phyloP scores from a whole-genome alignment of 2,113 vertebrate species.

The Axis porcinus region DNA sequence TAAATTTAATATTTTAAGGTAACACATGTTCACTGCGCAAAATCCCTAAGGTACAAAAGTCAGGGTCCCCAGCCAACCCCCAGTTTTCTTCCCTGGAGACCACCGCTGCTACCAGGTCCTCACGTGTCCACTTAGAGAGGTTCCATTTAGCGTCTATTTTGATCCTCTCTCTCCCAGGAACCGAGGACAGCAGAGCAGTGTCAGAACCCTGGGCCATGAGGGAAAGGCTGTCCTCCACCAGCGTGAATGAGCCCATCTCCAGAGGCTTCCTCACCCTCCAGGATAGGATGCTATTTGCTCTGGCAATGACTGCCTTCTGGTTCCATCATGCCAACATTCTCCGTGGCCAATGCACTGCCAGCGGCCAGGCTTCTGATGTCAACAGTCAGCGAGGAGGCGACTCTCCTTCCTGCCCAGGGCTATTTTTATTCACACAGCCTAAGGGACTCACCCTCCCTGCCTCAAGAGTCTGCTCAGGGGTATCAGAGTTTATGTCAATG shows the following conservation, averaged over 20 bases:
- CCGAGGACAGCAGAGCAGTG: not conserved
- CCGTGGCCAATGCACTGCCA: not conserved
- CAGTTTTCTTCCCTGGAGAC: not conserved
- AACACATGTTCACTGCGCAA: not conserved
- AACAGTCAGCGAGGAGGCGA: too few species aligned
- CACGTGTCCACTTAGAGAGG: rapidly evolving
- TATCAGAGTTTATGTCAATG: not conserved
- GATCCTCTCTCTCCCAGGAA: not conserved
- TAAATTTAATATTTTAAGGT: not conserved
- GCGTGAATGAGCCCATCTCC: not conserved
- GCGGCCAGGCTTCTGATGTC: not conserved
- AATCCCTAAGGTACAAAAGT: not conserved
- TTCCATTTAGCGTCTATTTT: not conserved
- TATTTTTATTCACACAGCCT: not conserved
- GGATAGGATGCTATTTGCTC: not conserved
- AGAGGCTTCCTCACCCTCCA: not conserved
- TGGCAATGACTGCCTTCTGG: not conserved
- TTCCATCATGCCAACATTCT: not conserved
- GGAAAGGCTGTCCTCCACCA: not conserved
- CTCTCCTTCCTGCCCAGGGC: not conserved
- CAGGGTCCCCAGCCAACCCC: not conserved
- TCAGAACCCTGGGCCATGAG: not conserved
- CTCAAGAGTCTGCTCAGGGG: not conserved
- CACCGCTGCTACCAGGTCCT: not conserved
- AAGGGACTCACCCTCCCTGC: not conserved